These are phyloP conservation scores for Cyrtonyx montezumae DNA, from an alignment of 2,113 vertebrate species.

Conservation along the genomic window DNA sequence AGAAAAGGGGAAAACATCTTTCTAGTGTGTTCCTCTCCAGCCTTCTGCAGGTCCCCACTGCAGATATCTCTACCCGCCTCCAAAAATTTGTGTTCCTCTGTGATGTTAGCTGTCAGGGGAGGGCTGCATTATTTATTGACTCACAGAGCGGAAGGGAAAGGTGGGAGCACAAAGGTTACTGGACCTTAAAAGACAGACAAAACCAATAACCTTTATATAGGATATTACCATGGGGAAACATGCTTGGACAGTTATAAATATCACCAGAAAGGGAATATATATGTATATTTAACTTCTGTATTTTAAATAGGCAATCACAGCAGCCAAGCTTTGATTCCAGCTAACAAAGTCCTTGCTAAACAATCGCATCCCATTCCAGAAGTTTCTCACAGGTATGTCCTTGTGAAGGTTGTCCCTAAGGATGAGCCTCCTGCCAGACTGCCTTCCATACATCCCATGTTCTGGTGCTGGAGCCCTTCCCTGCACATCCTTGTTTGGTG, in stretches of 20 bases:
- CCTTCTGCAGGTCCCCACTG: background rate
- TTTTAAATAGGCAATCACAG: background rate
- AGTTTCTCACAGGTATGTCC: constrained; percentile 25
- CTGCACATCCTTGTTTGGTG: background rate
- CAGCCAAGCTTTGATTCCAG: background rate
- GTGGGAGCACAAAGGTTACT: background rate
- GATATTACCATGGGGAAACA: constrained; percentile 6
- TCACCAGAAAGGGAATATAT: background rate
- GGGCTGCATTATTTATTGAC: constrained; percentile 32
- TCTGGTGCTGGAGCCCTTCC: constrained; percentile 2
- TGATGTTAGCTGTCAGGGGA: background rate
- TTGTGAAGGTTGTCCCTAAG: background rate
- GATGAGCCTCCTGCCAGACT: background rate
- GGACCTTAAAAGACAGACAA: background rate
- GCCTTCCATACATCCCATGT: background rate
- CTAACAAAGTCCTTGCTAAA: background rate
- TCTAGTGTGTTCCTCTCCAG: background rate
- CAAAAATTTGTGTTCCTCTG: background rate
- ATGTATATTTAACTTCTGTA: background rate
- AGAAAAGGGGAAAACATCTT: background rate
- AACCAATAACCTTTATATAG: background rate
- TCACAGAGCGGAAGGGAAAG: background rate
- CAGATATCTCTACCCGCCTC: background rate
- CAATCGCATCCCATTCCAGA: background rate
- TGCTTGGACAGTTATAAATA: constrained; percentile 29